Conservation (phyloP, 2,113 vertebrate species). For the Prunella fulvescens region DNA sequence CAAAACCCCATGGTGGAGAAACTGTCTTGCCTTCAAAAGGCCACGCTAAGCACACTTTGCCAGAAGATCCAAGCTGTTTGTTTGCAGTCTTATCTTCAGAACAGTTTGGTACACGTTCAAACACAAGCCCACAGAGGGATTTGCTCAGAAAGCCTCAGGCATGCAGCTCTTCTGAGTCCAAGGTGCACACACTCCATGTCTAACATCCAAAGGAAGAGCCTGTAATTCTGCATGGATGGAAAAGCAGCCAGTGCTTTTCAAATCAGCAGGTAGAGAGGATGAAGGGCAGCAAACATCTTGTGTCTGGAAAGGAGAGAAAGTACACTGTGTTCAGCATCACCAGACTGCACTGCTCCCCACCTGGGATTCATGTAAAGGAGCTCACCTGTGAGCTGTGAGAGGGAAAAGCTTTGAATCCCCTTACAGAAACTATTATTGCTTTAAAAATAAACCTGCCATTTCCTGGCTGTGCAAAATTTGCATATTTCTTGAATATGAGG, state of each 20-base stretch:
- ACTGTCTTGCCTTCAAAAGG: neutral
- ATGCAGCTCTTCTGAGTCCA: neutral
- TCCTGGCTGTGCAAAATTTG: neutral
- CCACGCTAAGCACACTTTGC: neutral
- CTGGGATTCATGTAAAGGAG: neutral
- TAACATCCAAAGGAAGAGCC: neutral
- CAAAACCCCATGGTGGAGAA: neutral
- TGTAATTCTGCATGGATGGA: neutral
- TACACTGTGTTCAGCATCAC: neutral
- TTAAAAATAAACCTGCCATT: neutral
- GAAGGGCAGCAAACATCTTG: neutral
- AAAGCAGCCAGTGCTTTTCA: neutral
- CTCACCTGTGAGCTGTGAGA: neutral
- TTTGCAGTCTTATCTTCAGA: neutral
- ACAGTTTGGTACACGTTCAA: neutral
- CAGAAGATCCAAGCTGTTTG: neutral
- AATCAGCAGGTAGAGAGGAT: neutral
- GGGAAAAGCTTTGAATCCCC: neutral
- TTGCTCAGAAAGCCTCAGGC: neutral
- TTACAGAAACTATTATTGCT: neutral
- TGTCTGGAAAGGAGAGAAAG: neutral
- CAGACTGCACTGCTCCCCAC: neutral
- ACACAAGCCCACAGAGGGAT: neutral
- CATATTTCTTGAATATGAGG: neutral
- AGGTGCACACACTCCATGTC: neutral